Conservation (phyloP, 2,888 invertebrate genomes). For the Pantelozetes paolii region DNA sequence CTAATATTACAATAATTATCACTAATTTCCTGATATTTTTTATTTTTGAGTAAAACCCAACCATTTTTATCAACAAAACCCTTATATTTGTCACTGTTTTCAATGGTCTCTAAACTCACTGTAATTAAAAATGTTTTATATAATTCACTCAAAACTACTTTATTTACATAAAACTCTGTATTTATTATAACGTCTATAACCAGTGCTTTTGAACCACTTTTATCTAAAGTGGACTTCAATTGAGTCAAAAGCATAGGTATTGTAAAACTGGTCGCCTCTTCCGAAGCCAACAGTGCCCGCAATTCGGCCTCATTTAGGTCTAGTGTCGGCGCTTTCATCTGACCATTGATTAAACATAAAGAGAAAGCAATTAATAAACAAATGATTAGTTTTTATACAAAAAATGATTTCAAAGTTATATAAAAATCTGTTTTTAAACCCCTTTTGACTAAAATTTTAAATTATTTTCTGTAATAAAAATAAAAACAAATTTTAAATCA, state of each 20-base stretch:
- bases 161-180: slow-evolving; percentile 23
- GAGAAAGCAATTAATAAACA: neutral
- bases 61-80: slow-evolving; percentile 1
- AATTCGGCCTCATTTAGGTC: slow-evolving; percentile 24
- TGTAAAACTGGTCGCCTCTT: slow-evolving; percentile 15
- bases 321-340: slow-evolving; percentile 27
- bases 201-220: slow-evolving; percentile 17
- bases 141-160: neutral
- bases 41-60: slow-evolving; percentile 33
- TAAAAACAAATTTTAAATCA: too few species aligned
- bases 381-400: neutral
- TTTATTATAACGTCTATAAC: slow-evolving; percentile 28
- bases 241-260: slow-evolving; percentile 22
- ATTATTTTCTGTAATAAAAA: too few species aligned
- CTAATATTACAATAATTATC: neutral
- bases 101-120: slow-evolving; percentile 22
- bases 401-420: too few species aligned
- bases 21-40: slow-evolving; percentile 21
- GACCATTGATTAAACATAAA: neutral
- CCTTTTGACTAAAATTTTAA: too few species aligned
- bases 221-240: slow-evolving; percentile 10
- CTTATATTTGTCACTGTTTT: slow-evolving; percentile 25
- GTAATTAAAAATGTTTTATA: slow-evolving; percentile 28
- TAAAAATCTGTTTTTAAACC: too few species aligned
- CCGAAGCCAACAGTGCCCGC: slow-evolving; percentile 12